Evolutionary conservation across 2,113 vertebrate species (phyloP).

Genomic region (Bos indicus): DNA sequence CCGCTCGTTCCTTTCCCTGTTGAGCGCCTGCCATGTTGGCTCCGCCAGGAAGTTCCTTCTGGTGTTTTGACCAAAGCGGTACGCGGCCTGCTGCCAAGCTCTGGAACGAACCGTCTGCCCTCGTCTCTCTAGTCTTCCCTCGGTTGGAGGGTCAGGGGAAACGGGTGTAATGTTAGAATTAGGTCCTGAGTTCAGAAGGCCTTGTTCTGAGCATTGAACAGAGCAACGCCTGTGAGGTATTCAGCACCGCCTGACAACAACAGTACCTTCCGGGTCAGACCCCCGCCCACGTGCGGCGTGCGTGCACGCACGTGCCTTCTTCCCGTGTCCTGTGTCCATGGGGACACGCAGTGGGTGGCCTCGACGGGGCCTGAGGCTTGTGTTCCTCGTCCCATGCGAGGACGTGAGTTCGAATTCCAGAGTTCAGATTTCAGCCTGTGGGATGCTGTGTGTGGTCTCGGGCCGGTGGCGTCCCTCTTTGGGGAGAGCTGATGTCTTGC

Average conservation of each 20-base stretch:
- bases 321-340: fast-evolving
- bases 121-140: neutral
- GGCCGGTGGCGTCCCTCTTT: neutral
- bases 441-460: neutral
- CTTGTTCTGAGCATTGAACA: fast-evolving
- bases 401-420: neutral
- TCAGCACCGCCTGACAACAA: fast-evolving
- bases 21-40: fast-evolving
- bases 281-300: fast-evolving
- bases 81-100: fast-evolving
- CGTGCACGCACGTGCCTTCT: fast-evolving
- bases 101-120: fast-evolving
- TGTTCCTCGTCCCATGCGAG: neutral
- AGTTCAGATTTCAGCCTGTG: neutral
- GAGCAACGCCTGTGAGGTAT: fast-evolving
- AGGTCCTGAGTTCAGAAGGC: neutral
- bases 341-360: neutral
- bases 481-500: fast-evolving
- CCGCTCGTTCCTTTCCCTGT: fast-evolving
- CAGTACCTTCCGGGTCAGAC: fast-evolving
- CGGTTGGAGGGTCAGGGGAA: fast-evolving
- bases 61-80: neutral
- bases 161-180: fast-evolving
- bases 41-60: neutral
- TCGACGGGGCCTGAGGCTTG: neutral